A percentile compares a stretch with the other conserved stretches of the same genome.
phyloP scores from a whole-genome alignment of 2,797 vertebrate genomes.

The Galago senegalensis region DNA sequence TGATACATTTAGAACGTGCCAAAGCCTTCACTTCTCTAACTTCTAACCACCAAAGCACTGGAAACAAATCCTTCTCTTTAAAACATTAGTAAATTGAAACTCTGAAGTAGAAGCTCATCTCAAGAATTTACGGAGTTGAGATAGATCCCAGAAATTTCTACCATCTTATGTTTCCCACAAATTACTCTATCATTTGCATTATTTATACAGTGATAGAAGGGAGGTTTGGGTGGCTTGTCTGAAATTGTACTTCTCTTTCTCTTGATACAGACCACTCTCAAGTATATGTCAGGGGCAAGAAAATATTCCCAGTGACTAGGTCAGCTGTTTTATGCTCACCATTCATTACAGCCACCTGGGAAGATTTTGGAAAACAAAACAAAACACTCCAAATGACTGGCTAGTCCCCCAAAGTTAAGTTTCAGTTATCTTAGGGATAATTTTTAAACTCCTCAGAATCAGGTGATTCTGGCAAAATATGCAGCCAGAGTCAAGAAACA shows the following conservation, averaged over 20 bases:
- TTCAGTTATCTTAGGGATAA: background rate
- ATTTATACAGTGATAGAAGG: background rate
- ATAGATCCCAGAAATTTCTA: slow-evolving; percentile 30
- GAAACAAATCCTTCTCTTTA: slow-evolving; percentile 46
- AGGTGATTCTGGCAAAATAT: background rate
- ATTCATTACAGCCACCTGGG: background rate
- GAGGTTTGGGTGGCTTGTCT: slow-evolving; percentile 7
- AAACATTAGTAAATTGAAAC: slow-evolving; percentile 3
- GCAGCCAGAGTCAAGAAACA: background rate
- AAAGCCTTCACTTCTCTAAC: background rate
- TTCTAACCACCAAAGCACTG: background rate
- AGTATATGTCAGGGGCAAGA: background rate
- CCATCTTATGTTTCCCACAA: background rate
- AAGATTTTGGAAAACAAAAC: background rate
- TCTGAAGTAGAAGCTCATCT: background rate
- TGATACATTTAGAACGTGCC: slow-evolving; percentile 46
- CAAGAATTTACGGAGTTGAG: background rate
- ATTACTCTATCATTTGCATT: background rate
- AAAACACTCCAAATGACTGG: slow-evolving; percentile 12
- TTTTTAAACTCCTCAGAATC: background rate
- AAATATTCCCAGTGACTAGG: slow-evolving; percentile 1
- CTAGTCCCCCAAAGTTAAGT: background rate
- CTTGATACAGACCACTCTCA: background rate
- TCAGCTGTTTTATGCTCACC: background rate
- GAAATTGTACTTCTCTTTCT: slow-evolving; percentile 25